Evolutionary conservation across 1,140 invertebrate genomes (phyloP).

Genomic region (Drosophila obscura): DNA sequence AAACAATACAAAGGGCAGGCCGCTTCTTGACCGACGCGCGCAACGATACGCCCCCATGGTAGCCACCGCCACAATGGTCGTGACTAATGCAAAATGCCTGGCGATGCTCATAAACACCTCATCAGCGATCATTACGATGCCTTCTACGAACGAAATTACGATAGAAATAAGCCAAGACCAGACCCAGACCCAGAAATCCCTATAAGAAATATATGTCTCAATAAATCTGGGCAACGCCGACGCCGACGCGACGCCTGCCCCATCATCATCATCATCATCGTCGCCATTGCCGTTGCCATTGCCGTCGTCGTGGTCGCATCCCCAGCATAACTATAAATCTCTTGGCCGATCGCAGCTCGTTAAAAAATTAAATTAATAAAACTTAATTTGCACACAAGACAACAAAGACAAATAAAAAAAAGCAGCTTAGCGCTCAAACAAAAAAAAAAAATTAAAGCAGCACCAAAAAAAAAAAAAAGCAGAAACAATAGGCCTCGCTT

Average conservation of each 20-base stretch:
- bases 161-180: slow-evolving; percentile 55
- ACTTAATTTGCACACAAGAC: slow-evolving; percentile 69
- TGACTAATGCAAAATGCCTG: slow-evolving; percentile 77
- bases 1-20: slow-evolving; percentile 38
- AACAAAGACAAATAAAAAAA: slow-evolving; percentile 25
- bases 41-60: slow-evolving; percentile 49
- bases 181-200: neutral
- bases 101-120: slow-evolving; percentile 75
- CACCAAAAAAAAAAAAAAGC: too few relatives aligned
- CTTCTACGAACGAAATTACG: slow-evolving; percentile 71
- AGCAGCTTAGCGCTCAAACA: slow-evolving; percentile 6
- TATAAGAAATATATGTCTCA: slow-evolving; percentile 66
- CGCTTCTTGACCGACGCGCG: slow-evolving; percentile 18
- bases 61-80: slow-evolving; percentile 44
- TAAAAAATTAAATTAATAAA: slow-evolving; percentile 82
- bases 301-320: slow-evolving; percentile 6
- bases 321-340: slow-evolving; percentile 56
- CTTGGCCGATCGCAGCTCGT: slow-evolving; percentile 63
- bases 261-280: slow-evolving; percentile 7
- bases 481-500: neutral
- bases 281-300: neutral
- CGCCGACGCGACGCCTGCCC: slow-evolving; percentile 7
- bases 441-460: slow-evolving; percentile 26
- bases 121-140: slow-evolving; percentile 77
- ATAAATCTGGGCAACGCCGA: slow-evolving; percentile 56